A percentile compares a stretch with the other conserved stretches of the same genome.
These are phyloP conservation scores for Nemapogon koenigi DNA, from an alignment of 2,888 invertebrate species.

Conservation along the genomic window DNA sequence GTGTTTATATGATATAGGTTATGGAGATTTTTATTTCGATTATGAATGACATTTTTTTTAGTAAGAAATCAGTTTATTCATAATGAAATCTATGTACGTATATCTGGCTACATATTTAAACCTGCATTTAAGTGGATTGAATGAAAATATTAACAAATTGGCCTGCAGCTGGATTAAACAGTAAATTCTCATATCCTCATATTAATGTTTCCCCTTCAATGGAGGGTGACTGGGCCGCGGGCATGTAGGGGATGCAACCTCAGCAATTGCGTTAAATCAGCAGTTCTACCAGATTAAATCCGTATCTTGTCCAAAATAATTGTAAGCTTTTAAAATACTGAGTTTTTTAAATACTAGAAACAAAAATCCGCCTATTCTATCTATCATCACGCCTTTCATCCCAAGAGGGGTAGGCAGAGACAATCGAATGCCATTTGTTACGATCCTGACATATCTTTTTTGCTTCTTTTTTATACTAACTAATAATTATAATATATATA, in stretches of 20 bases:
- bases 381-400: no score
- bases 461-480: no score
- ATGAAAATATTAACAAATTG: constrained; percentile 64
- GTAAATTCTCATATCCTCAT: constrained; percentile 64
- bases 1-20: no score
- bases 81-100: constrained; percentile 2
- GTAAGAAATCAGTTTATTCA: no score
- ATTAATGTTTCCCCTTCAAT: constrained; percentile 56
- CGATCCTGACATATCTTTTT: no score
- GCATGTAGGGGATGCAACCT: constrained; percentile 51
- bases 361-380: no score
- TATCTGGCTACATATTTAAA: constrained; percentile 11
- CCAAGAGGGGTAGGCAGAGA: no score
- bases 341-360: no score
- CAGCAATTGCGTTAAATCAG: constrained; percentile 60
- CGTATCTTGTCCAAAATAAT: neutral
- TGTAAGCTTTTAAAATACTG: constrained; percentile 10
- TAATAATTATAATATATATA: no score
- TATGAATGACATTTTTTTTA: no score
- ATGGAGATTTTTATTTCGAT: no score
- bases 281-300: constrained; percentile 52
- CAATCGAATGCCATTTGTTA: no score
- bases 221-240: constrained; percentile 46
- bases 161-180: constrained; percentile 60
- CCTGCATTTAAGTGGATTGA: constrained; percentile 58